Conservation (phyloP, 2,113 vertebrate species). For the Otis tarda region DNA sequence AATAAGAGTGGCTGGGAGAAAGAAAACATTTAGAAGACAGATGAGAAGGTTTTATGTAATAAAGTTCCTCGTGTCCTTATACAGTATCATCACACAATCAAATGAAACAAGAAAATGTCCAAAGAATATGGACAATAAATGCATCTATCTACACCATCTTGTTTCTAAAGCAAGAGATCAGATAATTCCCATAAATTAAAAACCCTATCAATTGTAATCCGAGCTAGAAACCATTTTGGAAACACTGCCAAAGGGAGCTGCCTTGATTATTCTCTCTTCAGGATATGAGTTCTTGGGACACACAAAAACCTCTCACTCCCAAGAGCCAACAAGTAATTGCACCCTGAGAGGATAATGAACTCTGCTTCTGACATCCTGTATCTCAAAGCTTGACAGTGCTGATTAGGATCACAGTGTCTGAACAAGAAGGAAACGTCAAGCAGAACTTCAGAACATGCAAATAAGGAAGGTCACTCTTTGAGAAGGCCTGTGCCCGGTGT, state of each 20-base stretch:
- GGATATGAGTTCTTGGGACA: slow-evolving; percentile 80
- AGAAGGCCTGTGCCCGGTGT: neutral
- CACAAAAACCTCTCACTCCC: slow-evolving; percentile 70
- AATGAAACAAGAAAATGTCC: slow-evolving; percentile 73
- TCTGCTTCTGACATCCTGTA: slow-evolving; percentile 51
- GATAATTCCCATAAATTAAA: slow-evolving; percentile 80
- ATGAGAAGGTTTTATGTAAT: slow-evolving; percentile 64
- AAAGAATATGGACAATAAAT: slow-evolving; percentile 73
- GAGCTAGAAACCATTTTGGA: slow-evolving; percentile 46
- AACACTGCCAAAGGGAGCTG: slow-evolving; percentile 63
- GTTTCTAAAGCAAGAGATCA: slow-evolving; percentile 75
- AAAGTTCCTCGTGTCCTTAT: slow-evolving; percentile 66
- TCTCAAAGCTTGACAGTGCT: slow-evolving; percentile 19
- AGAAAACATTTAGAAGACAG: slow-evolving; percentile 39
- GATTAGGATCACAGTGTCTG: slow-evolving; percentile 72
- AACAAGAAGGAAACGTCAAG: slow-evolving; percentile 2
- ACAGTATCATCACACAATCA: slow-evolving; percentile 75
- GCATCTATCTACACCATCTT: slow-evolving; percentile 72
- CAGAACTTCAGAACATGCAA: neutral
- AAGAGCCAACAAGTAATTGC: slow-evolving; percentile 73
- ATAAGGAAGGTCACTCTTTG: neutral
- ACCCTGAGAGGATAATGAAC: slow-evolving; percentile 71
- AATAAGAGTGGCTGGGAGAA: slow-evolving; percentile 49
- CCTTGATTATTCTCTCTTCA: slow-evolving; percentile 73
- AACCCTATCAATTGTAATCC: slow-evolving; percentile 69